phyloP scores from a whole-genome alignment of 2,113 vertebrate genomes.

The Phylloscopus whistleri region DNA sequence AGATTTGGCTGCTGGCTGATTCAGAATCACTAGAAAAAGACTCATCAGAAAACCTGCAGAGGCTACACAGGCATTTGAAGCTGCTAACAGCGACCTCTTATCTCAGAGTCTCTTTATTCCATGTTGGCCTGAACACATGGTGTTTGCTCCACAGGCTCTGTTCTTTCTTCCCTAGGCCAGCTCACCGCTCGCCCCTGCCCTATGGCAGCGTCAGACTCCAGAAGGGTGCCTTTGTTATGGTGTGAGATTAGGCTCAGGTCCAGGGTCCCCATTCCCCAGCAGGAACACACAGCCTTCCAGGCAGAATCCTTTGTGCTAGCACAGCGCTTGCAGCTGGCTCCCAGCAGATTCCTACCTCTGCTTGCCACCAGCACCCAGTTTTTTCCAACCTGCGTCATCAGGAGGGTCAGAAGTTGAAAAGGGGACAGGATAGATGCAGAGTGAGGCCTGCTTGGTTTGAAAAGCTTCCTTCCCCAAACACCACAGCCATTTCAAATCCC shows the following conservation, averaged over 20 bases:
- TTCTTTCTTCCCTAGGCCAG: background rate
- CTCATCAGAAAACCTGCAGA: background rate
- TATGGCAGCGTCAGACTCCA: background rate
- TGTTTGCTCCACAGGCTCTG: conserved; percentile 8
- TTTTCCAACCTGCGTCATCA: background rate
- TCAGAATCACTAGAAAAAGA: background rate
- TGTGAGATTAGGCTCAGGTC: background rate
- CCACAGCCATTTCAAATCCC: background rate
- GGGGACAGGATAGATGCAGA: background rate
- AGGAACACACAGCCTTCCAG: background rate
- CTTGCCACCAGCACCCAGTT: background rate
- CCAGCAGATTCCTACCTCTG: background rate
- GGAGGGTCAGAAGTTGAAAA: background rate
- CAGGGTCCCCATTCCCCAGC: background rate
- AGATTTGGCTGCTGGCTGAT: conserved; percentile 27
- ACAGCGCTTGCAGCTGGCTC: background rate
- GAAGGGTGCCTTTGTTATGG: conserved; percentile 18
- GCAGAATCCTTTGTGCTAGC: background rate
- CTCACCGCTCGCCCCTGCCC: background rate
- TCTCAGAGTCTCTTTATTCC: conserved; percentile 29
- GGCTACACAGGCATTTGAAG: background rate
- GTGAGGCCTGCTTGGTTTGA: background rate
- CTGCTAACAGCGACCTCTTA: conserved; percentile 30
- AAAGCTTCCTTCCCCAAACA: background rate
- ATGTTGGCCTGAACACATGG: background rate